Evolutionary conservation across 2,113 vertebrate species (phyloP).

Genomic region (Cyrtonyx montezumae): DNA sequence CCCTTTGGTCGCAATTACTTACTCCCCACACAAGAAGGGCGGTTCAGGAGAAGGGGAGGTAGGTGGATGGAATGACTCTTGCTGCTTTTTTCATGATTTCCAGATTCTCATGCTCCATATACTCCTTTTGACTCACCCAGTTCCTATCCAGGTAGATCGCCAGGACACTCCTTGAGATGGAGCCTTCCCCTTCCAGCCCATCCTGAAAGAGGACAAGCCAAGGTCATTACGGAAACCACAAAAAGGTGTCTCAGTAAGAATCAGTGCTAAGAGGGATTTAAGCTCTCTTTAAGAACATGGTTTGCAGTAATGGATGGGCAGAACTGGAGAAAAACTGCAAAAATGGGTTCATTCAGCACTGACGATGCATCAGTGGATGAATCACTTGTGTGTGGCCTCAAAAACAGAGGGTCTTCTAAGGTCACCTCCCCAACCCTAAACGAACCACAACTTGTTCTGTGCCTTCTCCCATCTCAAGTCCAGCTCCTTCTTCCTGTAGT

Average conservation of each 20-base stretch:
- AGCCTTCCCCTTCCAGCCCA: not conserved
- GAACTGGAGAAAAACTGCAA: not conserved
- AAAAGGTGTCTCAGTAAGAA: not conserved
- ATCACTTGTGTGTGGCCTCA: not conserved
- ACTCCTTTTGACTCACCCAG: not conserved
- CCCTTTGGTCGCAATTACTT: not conserved
- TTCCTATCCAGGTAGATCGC: not conserved
- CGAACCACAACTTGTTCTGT: not conserved
- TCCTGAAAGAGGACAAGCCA: not conserved
- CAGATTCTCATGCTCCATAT: conserved; percentile 17
- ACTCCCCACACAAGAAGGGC: not conserved
- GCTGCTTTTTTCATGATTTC: not conserved
- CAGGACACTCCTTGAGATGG: not conserved
- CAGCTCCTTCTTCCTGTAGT: not conserved
- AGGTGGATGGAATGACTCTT: not conserved
- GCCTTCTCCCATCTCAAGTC: not conserved
- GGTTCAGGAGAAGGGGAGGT: not conserved
- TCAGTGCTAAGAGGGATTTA: not conserved
- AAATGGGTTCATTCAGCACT: not conserved
- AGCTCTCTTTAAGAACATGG: not conserved
- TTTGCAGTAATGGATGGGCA: not conserved
- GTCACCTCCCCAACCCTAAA: not conserved
- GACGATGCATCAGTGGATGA: not conserved
- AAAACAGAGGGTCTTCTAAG: not conserved
- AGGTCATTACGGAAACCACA: not conserved